Conservation (phyloP, 2,113 vertebrate species). For the Origma solitaria region DNA sequence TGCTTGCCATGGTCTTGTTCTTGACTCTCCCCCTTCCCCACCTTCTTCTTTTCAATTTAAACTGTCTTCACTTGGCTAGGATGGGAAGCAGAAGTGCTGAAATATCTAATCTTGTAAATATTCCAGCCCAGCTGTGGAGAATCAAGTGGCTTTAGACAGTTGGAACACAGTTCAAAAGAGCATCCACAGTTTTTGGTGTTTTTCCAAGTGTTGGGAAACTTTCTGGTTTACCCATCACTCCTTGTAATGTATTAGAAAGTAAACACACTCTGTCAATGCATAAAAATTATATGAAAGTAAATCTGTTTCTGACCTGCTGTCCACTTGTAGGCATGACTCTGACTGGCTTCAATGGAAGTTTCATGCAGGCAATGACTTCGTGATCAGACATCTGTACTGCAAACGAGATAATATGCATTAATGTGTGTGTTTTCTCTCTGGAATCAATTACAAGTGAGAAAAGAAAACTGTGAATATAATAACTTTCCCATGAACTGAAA, state of each 20-base stretch:
- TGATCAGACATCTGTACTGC: not conserved
- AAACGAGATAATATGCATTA: not conserved
- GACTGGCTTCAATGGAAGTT: not conserved
- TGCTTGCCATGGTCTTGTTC: not conserved
- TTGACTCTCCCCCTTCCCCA: rapidly evolving
- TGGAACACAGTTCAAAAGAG: conserved; percentile 38
- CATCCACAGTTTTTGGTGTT: conserved; percentile 1
- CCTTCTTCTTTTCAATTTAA: not conserved
- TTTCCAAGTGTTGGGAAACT: not conserved
- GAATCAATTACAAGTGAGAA: conserved; percentile 50
- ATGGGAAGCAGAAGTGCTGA: conserved; percentile 38
- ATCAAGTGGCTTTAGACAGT: conserved; percentile 38
- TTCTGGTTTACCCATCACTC: conserved; percentile 17
- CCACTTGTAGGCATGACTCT: not conserved
- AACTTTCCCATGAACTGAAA: conserved; percentile 18
- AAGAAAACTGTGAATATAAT: conserved; percentile 40
- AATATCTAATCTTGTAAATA: conserved; percentile 12
- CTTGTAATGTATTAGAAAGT: not conserved
- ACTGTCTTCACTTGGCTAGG: not conserved
- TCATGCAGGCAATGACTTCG: not conserved
- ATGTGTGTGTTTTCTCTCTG: conserved; percentile 28
- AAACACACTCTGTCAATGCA: not conserved
- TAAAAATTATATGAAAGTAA: not conserved
- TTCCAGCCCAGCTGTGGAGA: conserved; percentile 45
- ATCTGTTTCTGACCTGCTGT: not conserved